A percentile compares a stretch with the other conserved stretches of the same genome.
Evolutionary conservation across 2,888 invertebrate genomes (phyloP).

Genomic region (Athrips mouffetella): DNA sequence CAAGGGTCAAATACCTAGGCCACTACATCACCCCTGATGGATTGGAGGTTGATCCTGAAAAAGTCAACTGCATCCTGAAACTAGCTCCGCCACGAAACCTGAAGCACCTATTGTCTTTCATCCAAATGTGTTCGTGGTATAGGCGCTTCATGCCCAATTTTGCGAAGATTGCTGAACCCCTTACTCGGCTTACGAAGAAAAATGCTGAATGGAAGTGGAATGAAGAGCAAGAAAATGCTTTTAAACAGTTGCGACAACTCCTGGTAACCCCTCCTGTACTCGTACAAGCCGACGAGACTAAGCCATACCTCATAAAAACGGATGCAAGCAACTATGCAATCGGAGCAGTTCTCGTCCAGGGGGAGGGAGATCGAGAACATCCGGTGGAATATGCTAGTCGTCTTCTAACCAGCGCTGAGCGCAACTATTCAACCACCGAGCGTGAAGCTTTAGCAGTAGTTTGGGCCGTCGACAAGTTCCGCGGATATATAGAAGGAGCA

Average conservation of each 20-base stretch:
- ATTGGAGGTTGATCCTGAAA: no score
- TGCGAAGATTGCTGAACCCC: no score
- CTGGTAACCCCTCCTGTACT: conserved; percentile 15
- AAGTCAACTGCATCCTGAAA: no score
- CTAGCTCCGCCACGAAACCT: no score
- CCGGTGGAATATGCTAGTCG: conserved; percentile 27
- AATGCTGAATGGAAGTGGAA: no score
- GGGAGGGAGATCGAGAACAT: conserved; percentile 22
- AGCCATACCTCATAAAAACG: conserved; percentile 13
- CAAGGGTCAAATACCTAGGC: no score
- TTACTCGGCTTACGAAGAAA: no score
- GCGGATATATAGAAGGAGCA: conserved; percentile 16
- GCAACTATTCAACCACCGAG: conserved; percentile 19
- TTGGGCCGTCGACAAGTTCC: conserved; percentile 16
- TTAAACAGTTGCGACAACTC: conserved; percentile 2
- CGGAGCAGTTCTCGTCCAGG: conserved; percentile 22
- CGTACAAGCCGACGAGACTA: conserved; percentile 5
- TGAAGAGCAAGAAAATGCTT: conserved; percentile 17
- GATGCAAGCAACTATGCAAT: conserved; percentile 19
- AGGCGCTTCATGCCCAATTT: no score
- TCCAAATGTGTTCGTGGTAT: no score
- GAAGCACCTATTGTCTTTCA: no score
- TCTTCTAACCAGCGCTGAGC: conserved; percentile 14
- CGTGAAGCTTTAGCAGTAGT: no score
- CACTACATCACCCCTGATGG: no score